Conservation (phyloP, 2,113 vertebrate genomes). For the Podiceps cristatus region DNA sequence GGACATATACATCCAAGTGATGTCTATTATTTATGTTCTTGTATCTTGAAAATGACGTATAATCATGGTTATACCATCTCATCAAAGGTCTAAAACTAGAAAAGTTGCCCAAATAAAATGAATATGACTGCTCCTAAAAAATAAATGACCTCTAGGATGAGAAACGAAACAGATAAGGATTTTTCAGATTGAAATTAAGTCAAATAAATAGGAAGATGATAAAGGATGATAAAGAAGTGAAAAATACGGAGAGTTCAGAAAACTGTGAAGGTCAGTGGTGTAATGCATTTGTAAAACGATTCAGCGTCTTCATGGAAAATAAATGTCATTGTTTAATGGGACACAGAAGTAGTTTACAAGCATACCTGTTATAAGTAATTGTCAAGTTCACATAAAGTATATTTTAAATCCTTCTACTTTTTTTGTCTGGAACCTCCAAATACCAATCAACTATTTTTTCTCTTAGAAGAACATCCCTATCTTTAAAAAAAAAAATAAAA, state of each 20-base stretch:
- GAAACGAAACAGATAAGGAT: not conserved
- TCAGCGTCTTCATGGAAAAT: not conserved
- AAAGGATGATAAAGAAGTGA: not conserved
- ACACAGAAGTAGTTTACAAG: not conserved
- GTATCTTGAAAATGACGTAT: not conserved
- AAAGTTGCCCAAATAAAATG: not conserved
- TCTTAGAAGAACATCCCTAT: not conserved
- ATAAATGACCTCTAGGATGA: not conserved
- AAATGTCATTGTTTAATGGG: not conserved
- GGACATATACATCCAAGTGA: not conserved
- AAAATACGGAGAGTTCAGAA: not conserved
- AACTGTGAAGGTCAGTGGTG: not conserved
- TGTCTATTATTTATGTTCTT: not conserved
- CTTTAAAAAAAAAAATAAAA: not conserved
- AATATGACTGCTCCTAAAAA: not conserved
- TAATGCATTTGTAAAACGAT: not conserved
- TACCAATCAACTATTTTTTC: not conserved
- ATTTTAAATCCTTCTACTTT: not conserved
- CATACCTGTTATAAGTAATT: not conserved
- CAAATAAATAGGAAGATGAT: not conserved
- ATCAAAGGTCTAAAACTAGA: not conserved
- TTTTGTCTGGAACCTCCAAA: not conserved
- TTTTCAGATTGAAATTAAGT: not conserved
- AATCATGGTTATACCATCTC: not conserved
- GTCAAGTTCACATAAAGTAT: not conserved